Evolutionary conservation across 2,113 vertebrate species (phyloP).

Genomic region (Abramis brama): DNA sequence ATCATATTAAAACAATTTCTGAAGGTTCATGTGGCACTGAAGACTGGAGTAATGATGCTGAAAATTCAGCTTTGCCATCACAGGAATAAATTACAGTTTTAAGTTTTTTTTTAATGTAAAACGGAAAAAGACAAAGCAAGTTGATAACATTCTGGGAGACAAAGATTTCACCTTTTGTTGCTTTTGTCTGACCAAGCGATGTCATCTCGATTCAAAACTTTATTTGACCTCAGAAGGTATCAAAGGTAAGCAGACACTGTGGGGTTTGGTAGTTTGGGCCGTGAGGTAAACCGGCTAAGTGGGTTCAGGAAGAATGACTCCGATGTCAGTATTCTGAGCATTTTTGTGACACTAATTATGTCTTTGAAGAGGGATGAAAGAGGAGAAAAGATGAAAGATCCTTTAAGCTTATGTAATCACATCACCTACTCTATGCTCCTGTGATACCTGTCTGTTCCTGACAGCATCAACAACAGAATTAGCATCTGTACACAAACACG

Average conservation of each 20-base stretch:
- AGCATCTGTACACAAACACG: conserved; percentile 52
- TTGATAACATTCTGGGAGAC: neutral
- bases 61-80: neutral
- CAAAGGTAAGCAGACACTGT: conserved; percentile 2
- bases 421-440: conserved; percentile 55
- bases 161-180: neutral
- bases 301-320: conserved; percentile 51
- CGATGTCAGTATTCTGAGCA: conserved; percentile 36
- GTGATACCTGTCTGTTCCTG: conserved; percentile 58
- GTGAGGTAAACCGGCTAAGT: conserved; percentile 54
- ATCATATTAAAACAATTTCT: too few species aligned
- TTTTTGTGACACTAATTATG: conserved; percentile 65
- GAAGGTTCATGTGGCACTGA: neutral
- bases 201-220: neutral
- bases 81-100: too few species aligned
- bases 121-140: neutral
- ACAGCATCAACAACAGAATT: conserved; percentile 64
- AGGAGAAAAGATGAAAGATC: conserved; percentile 65
- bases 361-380: conserved; percentile 65
- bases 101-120: neutral
- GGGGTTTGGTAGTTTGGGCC: conserved; percentile 33
- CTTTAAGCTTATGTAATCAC: conserved; percentile 70
- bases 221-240: neutral
- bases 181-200: neutral
- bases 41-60: neutral